A percentile compares a stretch with the other conserved stretches of the same genome.
These are phyloP conservation scores for Pachypanchax playfairii DNA, from an alignment of 2,113 vertebrate species.

Conservation along the genomic window DNA sequence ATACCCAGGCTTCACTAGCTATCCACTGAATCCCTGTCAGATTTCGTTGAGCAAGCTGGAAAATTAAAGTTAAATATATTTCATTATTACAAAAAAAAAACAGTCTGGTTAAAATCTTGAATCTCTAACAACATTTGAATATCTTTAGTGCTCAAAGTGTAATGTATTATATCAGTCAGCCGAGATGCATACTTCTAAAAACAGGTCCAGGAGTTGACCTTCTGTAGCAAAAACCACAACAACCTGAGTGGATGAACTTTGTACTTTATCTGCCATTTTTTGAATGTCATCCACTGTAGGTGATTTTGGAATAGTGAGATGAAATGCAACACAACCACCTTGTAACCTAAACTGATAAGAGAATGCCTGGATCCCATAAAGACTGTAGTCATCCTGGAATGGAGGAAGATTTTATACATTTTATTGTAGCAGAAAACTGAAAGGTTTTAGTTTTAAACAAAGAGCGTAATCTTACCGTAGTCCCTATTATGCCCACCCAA, in stretches of 20 bases:
- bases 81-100: not conserved
- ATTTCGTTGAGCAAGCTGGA: constrained; percentile 65
- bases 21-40: constrained; percentile 77
- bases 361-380: constrained; percentile 78
- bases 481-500: constrained; percentile 79
- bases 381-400: constrained; percentile 78
- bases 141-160: not conserved
- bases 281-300: constrained; percentile 51
- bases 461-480: constrained; percentile 52
- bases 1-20: constrained; percentile 77
- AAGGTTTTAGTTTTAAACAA: not conserved
- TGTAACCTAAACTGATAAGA: constrained; percentile 60
- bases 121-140: not conserved
- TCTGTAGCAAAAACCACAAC: constrained; percentile 78
- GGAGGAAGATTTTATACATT: not conserved
- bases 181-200: constrained; percentile 59
- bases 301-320: constrained; percentile 68
- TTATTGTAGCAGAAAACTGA: not conserved
- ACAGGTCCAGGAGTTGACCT: constrained; percentile 69
- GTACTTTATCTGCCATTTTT: constrained; percentile 64
- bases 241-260: constrained; percentile 68
- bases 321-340: constrained; percentile 74
- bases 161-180: not conserved
- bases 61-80: not conserved
- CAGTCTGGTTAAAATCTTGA: too few relatives aligned